Base-by-base conservation (phyloP, 2,113 vertebrate species). In the Caranx melampygus region DNA sequence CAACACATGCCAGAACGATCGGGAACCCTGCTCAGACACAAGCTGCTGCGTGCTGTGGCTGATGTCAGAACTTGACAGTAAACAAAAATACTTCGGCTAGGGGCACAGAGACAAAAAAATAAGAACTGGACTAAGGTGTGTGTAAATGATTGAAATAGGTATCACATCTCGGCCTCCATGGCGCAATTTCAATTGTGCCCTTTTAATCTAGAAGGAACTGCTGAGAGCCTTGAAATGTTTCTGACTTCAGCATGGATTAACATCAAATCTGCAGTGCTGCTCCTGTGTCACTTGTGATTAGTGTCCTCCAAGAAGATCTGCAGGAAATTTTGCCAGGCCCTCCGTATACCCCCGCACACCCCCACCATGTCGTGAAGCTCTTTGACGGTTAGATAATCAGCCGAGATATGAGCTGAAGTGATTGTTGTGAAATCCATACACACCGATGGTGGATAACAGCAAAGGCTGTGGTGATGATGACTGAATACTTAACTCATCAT, bases 211-310 rank as follows among this genome's bases (percentile, higher is more conserved):
- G 84, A 55, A 69, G 83, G 82, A 88, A 85, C 3, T 6, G 66
- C 85, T 82, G 86, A 89, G 84, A 86, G 86, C 78, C 72, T 87
- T 62, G 47, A 93, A 93, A 93, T 91, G 90, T 83, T 93, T 88
- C 83, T 85, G 88, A 90, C 90, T 92, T 94, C 93, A 91, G 42
- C 20, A n/a, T 64, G 40, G 75, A 92, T 94, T 82, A 94, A 33
- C 57, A 58, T 94, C 93, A 94, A 83, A 83, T 83, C 70, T 75
- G 88, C 88, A 72, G 83, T 10, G 75, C 85, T 87, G 91, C 76
- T 82, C 78, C 80, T 5, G 74, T 91, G 93, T 94, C 93, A 91
- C 85, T 89, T 91, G 72, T 87, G 86, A 94, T 94, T 93, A 94
- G 78, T 88, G 86, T 92, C 87, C 85, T 90, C 73, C 70, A 75